phyloP scores from a whole-genome alignment of 1,140 invertebrate species.

The Fopius arisanus region DNA sequence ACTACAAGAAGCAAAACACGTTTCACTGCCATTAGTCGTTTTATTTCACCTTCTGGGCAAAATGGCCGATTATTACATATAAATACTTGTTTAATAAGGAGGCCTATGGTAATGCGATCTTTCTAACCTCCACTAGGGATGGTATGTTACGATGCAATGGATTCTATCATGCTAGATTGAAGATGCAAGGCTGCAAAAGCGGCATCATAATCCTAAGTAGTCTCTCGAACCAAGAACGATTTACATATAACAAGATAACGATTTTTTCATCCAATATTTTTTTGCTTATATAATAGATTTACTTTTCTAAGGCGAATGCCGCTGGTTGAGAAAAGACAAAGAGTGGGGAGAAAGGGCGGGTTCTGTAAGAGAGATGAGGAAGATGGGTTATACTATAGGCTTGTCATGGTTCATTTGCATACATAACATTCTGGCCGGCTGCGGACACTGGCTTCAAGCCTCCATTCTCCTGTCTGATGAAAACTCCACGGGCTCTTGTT shows the following conservation, averaged over 20 bases:
- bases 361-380: constrained; percentile 31
- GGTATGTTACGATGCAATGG: neutral
- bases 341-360: constrained; percentile 31
- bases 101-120: neutral
- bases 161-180: constrained; percentile 9
- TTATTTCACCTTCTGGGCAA: constrained; percentile 31
- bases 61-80: constrained; percentile 48
- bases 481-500: neutral
- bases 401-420: constrained; percentile 64
- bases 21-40: constrained; percentile 27
- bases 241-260: constrained; percentile 62
- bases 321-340: constrained; percentile 18
- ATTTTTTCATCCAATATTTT: constrained; percentile 46
- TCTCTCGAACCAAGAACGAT: constrained; percentile 35
- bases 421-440: constrained; percentile 65
- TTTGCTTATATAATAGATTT: constrained; percentile 51
- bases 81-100: constrained; percentile 49
- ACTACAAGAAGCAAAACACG: constrained; percentile 29
- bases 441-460: constrained; percentile 59
- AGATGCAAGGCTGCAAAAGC: constrained; percentile 11
- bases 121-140: neutral
- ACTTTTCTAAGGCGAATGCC: constrained; percentile 52
- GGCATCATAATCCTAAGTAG: constrained; percentile 45
- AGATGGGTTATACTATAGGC: constrained; percentile 50
- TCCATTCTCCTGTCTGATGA: constrained; percentile 40